Base-by-base conservation (phyloP, 37 sponge, comb jelly and placozoan genomes). In the Agelas oroides region DNA sequence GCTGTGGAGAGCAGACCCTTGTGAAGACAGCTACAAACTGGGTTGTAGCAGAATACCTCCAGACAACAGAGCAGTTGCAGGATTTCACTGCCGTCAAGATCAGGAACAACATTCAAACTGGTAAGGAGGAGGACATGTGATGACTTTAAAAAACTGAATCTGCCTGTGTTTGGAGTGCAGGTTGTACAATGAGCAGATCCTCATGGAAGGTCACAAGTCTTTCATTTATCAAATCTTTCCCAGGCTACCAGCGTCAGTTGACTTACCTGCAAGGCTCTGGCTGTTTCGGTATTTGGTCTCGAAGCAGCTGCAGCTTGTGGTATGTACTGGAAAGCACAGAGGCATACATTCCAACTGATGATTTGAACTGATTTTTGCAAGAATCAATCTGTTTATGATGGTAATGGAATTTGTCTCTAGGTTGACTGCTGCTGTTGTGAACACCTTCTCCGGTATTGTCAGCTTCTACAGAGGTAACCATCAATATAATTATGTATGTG, bases 1-100 rank as follows among this genome's bases (percentile, higher is more conserved):
- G 89, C 27, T 88, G 89, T 88, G 89, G 89, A 34, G 89, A 88
- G 77, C 89, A 88, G 77, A 88, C 76, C 62, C 75, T 88, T 24
- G 83, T 76, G 16, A 82, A 39, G 72, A 71, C 71, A 19, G 71
- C 83, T 35, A 41, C 59, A 25, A 88, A 88, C 53, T 58, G 27
- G 66, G 70, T 88, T 17, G 83, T 82, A 25, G 89, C 78, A 35
- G 65, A 70, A 6, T 88, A 88, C 64, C 83, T 88, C 3, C 27
- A 63, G 11, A 23, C 76, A 0, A 82, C 77, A 19, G 71, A 70
- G 3, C 83, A 82, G 54, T 62, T 88, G 27, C 35, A 41, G 24
- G 71, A 68, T 6, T 63, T 56, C 62, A 68, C 59, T 24, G 69
- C 62, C 27, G 71, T 75, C 30, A 82, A 75, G 37, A 68, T 88